A percentile compares a stretch with the other conserved stretches of the same genome.
Evolutionary conservation across 2,113 vertebrate species (phyloP).

Genomic region (Cavia aperea): DNA sequence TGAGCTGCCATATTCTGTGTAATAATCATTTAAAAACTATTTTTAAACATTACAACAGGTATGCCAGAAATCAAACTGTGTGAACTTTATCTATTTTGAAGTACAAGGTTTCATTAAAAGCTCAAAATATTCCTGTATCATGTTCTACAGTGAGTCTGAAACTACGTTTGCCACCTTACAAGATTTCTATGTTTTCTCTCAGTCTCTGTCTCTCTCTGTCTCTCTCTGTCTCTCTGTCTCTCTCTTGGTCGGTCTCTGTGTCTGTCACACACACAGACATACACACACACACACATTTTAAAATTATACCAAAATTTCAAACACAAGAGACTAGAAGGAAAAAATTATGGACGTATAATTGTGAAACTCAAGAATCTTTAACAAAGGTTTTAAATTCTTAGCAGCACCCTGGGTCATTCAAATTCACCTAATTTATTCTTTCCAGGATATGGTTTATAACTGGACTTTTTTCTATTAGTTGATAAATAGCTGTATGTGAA

Average conservation of each 20-base stretch:
- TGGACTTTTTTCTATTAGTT: constrained; percentile 46
- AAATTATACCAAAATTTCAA: constrained; percentile 35
- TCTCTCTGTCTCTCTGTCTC: background rate
- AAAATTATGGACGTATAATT: background rate
- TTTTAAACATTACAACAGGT: background rate
- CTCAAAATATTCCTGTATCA: background rate
- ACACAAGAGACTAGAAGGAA: background rate
- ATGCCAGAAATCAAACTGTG: background rate
- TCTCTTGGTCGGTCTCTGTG: background rate
- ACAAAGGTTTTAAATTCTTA: constrained; percentile 41
- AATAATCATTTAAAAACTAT: background rate
- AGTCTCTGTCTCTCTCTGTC: background rate
- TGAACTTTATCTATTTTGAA: background rate
- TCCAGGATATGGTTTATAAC: constrained; percentile 47
- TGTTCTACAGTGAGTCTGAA: background rate
- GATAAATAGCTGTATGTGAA: constrained; percentile 25
- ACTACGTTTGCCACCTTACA: background rate
- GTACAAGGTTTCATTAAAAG: background rate
- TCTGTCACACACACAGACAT: too few species aligned
- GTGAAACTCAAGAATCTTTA: constrained; percentile 23
- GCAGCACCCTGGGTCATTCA: constrained; percentile 1
- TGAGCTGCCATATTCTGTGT: too few species aligned
- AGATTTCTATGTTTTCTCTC: background rate
- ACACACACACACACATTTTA: background rate
- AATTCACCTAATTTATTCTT: constrained; percentile 52